Evolutionary conservation across 2,888 invertebrate genomes (phyloP).

Genomic region (Drosophila recens): DNA sequence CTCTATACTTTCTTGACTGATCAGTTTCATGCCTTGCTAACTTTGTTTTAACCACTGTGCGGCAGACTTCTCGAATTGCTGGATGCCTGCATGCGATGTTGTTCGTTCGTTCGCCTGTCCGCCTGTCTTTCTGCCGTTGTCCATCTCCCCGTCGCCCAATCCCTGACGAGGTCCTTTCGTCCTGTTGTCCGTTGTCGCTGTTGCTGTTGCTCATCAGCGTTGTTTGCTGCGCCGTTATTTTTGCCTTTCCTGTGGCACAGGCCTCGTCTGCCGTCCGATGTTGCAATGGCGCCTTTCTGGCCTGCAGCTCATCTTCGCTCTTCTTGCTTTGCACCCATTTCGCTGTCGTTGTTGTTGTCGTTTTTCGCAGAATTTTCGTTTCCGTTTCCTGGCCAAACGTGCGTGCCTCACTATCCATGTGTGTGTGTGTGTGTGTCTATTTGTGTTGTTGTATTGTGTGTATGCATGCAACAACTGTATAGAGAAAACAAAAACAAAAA

Average conservation of each 20-base stretch:
- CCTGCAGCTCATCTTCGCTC: constrained; percentile 46
- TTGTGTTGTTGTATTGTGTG: constrained; percentile 19
- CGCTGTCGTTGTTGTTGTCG: constrained; percentile 62
- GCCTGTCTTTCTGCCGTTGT: constrained; percentile 21
- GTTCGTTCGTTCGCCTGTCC: constrained; percentile 7
- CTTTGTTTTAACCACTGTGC: constrained; percentile 38
- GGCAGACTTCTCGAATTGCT: constrained; percentile 12
- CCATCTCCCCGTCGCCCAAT: background rate
- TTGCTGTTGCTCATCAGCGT: constrained; percentile 72
- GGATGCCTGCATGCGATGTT: constrained; percentile 5
- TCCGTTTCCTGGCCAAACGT: constrained; percentile 80
- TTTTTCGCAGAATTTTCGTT: constrained; percentile 82
- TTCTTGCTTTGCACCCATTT: constrained; percentile 30
- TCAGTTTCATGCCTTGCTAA: background rate
- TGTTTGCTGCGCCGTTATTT: constrained; percentile 80
- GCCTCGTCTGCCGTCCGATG: constrained; percentile 6
- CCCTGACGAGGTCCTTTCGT: background rate
- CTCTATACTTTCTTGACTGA: background rate
- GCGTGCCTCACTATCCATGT: constrained; percentile 50
- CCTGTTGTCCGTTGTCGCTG: constrained; percentile 14
- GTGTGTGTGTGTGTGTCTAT: constrained; percentile 25
- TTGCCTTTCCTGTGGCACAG: constrained; percentile 70
- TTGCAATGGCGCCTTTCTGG: constrained; percentile 31
- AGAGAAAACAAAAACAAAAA: constrained; percentile 77
- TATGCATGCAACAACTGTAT: constrained; percentile 44